A percentile compares a stretch with the other conserved stretches of the same genome.
Evolutionary conservation across 2,888 invertebrate species (phyloP).

Genomic region (Heliconius aoede): DNA sequence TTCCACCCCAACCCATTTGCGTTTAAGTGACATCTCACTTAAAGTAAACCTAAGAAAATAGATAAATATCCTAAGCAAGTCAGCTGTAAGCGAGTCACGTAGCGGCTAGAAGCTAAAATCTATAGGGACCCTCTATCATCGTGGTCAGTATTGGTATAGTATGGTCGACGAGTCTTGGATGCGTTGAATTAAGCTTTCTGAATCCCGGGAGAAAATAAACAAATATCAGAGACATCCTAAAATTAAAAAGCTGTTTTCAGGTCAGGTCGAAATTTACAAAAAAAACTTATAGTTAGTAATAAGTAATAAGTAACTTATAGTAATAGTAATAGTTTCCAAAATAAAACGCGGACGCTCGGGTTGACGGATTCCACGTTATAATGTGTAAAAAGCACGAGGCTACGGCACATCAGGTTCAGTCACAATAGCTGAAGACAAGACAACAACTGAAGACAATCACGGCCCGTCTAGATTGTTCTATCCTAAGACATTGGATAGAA

Average conservation of each 20-base stretch:
- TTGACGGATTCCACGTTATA: too few relatives aligned
- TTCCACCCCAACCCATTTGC: slow-evolving; percentile 3
- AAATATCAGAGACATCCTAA: not conserved
- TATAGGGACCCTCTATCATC: slow-evolving; percentile 35
- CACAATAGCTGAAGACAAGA: too few relatives aligned
- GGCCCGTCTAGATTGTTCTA: too few relatives aligned
- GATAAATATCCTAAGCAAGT: slow-evolving; percentile 26
- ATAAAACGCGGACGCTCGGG: too few relatives aligned
- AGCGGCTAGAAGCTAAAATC: slow-evolving; percentile 35
- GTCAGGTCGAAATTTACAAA: too few relatives aligned
- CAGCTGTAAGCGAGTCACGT: slow-evolving; percentile 36
- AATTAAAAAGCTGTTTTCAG: not conserved
- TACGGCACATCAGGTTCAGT: too few relatives aligned
- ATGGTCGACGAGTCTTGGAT: not conserved
- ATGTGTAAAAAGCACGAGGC: too few relatives aligned
- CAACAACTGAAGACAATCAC: too few relatives aligned
- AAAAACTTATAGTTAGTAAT: too few relatives aligned
- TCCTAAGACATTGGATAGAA: too few relatives aligned
- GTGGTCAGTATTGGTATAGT: slow-evolving; percentile 31
- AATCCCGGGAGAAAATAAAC: not conserved
- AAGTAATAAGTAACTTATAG: too few relatives aligned
- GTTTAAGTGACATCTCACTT: slow-evolving; percentile 28
- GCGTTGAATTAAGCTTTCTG: not conserved
- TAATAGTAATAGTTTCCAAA: too few relatives aligned
- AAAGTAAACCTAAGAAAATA: slow-evolving; percentile 30